Base-by-base conservation (phyloP, 2,797 vertebrate species). In the Staurois parvus region DNA sequence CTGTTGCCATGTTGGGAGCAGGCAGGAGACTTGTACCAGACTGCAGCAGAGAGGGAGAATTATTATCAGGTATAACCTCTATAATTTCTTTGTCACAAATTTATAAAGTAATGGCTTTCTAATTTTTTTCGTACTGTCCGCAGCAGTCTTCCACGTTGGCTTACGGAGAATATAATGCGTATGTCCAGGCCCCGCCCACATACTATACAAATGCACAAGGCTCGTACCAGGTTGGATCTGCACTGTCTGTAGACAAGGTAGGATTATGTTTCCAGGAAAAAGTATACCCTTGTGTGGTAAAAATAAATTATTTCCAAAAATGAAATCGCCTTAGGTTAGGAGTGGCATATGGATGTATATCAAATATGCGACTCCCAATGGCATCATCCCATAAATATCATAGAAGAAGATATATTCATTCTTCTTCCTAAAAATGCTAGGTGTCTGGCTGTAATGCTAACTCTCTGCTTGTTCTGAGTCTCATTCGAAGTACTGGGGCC, bases 111-210 rank as follows among this genome's bases (percentile, higher is more conserved):
- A 32, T 34, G 24, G 62, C 21, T 0, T 85, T 91, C 11, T 90
- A 21, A 37, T 72, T 37, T 2, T 37, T 2, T 3, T 72, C 9
- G 32, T n/a, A 13, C 9, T 74, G 56, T 24, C 81, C 90, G 15
- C 29, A 96, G 96, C 89, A 93, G 87, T 87, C 92, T 56, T 72
- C 92, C 0, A 91, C 92, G 66, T 87, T 94, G 37, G 88, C 91
- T 68, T 95, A 94, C 45, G 92, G 94, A 72, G 94, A 93, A 89
- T 96, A 94, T 91, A 92, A 84, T 34, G 91, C 94, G 84, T 95
- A 95, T 92, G 94, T 97, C 93, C 94, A 94, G 89, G 93, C 94
- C 2, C 88, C 95, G 76, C 95, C 95, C 91, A 91, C 95, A 69
- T 95, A 96, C 93, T 94, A 95, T 89, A 91, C 93, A 74, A 95